phyloP scores from a whole-genome alignment of 2,113 vertebrate genomes.

The Nothoprocta pentlandii region DNA sequence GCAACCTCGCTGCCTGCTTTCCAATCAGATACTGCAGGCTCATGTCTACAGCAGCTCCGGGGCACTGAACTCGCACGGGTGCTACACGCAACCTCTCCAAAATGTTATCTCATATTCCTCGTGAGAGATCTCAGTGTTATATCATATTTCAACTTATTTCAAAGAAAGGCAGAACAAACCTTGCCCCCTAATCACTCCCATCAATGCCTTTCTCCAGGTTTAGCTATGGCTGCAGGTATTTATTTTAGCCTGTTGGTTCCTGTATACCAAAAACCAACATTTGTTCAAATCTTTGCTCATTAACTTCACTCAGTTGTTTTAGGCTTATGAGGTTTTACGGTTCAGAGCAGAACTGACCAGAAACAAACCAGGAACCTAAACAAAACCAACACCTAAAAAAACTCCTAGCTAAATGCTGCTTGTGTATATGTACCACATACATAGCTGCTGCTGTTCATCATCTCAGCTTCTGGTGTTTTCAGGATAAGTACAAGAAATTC shows the following conservation, averaged over 20 bases:
- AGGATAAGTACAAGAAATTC: not conserved
- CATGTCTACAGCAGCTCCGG: not conserved
- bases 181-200: not conserved
- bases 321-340: not conserved
- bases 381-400: not conserved
- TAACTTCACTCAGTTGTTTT: not conserved
- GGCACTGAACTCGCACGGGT: not conserved
- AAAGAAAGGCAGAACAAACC: not conserved
- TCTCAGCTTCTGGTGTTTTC: not conserved
- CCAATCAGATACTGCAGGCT: not conserved
- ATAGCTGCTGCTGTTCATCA: not conserved
- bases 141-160: not conserved
- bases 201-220: not conserved
- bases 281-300: not conserved
- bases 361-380: not conserved
- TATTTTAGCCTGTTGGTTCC: not conserved
- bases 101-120: not conserved
- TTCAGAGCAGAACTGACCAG: not conserved
- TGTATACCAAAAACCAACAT: not conserved
- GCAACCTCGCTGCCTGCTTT: not conserved
- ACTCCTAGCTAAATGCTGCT: not conserved
- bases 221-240: not conserved
- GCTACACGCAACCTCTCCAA: not conserved
- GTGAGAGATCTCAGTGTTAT: not conserved
- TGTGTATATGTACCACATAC: accelerated